Evolutionary conservation across 2,113 vertebrate species (phyloP).

Genomic region (Silurus meridionalis): DNA sequence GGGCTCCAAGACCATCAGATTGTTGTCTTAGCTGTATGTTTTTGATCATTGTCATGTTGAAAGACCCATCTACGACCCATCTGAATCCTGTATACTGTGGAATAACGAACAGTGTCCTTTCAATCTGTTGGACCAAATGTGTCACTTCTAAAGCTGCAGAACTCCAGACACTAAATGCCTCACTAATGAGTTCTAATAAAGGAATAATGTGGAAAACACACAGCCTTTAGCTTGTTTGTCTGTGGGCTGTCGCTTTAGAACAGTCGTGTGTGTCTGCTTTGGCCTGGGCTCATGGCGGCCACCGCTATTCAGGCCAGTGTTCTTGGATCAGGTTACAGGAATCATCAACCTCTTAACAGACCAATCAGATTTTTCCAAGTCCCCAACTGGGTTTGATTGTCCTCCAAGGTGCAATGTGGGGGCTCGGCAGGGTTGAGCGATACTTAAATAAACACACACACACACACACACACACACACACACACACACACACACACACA

Average conservation of each 20-base stretch:
- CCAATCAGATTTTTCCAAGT: slow-evolving; percentile 55
- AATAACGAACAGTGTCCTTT: slow-evolving; percentile 62
- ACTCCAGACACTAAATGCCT: slow-evolving; percentile 64
- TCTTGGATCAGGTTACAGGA: slow-evolving; percentile 58
- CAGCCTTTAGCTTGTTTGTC: slow-evolving; percentile 28
- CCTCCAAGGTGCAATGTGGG: slow-evolving; percentile 55
- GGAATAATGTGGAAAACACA: slow-evolving; percentile 58
- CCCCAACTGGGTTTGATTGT: slow-evolving; percentile 58
- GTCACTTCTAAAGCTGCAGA: slow-evolving; percentile 58
- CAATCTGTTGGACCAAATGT: slow-evolving; percentile 74
- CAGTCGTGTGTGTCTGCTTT: slow-evolving; percentile 51
- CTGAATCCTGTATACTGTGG: slow-evolving; percentile 52
- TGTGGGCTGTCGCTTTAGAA: slow-evolving; percentile 49
- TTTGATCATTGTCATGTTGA: too few species aligned
- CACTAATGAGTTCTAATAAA: slow-evolving; percentile 73
- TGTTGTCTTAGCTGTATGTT: too few species aligned
- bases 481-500: slow-evolving; percentile 49
- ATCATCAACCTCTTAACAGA: slow-evolving; percentile 59
- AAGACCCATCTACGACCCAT: too few species aligned
- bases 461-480: slow-evolving; percentile 41
- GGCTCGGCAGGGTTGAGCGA: slow-evolving; percentile 47
- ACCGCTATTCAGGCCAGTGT: slow-evolving; percentile 50
- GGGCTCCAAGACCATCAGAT: too few species aligned
- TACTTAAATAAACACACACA: slow-evolving; percentile 55
- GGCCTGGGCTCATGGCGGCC: slow-evolving; percentile 54